Conservation (phyloP, 2,888 invertebrate genomes). For the Drosophila longiperda region DNA sequence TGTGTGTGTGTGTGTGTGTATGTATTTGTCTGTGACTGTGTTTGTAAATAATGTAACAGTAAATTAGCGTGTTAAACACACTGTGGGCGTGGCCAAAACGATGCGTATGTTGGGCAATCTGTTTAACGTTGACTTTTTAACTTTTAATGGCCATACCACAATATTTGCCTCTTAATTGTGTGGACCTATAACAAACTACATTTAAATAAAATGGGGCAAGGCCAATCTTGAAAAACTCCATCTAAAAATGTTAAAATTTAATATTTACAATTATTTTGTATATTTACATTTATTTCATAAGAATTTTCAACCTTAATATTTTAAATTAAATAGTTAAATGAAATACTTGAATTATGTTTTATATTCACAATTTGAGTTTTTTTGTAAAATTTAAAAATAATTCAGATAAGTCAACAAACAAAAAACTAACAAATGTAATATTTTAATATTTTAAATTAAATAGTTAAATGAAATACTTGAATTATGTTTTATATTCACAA, state of each 20-base stretch:
- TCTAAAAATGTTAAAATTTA: neutral
- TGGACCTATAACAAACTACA: neutral
- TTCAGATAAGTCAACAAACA: neutral
- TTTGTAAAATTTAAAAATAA: neutral
- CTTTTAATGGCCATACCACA: slow-evolving; percentile 41
- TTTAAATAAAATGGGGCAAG: slow-evolving; percentile 17
- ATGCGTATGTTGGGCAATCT: slow-evolving; percentile 70
- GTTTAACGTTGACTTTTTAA: slow-evolving; percentile 65
- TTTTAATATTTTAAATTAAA: neutral
- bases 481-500: neutral
- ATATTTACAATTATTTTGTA: neutral
- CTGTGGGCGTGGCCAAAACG: slow-evolving; percentile 72
- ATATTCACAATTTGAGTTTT: neutral
- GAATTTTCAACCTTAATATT: neutral
- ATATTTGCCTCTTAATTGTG: slow-evolving; percentile 25
- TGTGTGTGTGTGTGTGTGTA: slow-evolving; percentile 20
- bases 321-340: neutral
- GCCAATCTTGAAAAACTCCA: neutral
- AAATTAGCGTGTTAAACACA: slow-evolving; percentile 79
- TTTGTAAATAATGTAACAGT: slow-evolving; percentile 80
- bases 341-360: neutral
- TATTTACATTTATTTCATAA: neutral
- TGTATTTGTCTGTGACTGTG: slow-evolving; percentile 36
- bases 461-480: neutral
- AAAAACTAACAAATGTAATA: neutral